Evolutionary conservation across 1,140 invertebrate species (phyloP).

Genomic region (Tenebrio molitor): DNA sequence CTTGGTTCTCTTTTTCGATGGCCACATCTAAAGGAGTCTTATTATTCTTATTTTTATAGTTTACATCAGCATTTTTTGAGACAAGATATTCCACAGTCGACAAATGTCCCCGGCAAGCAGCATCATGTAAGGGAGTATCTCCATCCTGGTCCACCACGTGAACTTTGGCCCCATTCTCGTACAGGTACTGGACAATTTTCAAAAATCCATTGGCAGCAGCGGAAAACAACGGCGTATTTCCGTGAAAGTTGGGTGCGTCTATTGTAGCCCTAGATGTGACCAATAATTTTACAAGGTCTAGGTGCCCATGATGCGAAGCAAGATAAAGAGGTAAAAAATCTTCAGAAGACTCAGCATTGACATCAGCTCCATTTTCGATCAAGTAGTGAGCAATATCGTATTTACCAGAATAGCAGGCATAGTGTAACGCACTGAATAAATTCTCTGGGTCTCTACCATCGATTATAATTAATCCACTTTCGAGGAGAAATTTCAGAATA

Average conservation of each 20-base stretch:
- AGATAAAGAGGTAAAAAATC: not conserved
- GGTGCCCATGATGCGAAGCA: not conserved
- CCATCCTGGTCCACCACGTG: constrained; percentile 32
- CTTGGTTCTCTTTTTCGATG: constrained; percentile 34
- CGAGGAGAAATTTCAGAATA: not conserved
- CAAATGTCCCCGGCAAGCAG: constrained; percentile 41
- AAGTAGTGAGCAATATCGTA: constrained; percentile 39
- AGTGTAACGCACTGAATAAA: not conserved
- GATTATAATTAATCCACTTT: not conserved
- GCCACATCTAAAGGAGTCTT: constrained; percentile 50
- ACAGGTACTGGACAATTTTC: constrained; percentile 43
- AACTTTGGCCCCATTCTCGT: constrained; percentile 41
- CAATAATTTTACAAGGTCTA: constrained; percentile 4
- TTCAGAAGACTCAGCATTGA: constrained; percentile 3
- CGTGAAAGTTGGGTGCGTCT: not conserved
- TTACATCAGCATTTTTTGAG: constrained; percentile 39
- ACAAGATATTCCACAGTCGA: constrained; percentile 49
- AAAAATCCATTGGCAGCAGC: constrained; percentile 37
- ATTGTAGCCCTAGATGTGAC: not conserved
- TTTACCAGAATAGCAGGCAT: constrained; percentile 1
- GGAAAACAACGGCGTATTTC: not conserved
- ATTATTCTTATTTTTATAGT: constrained; percentile 45
- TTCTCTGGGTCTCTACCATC: not conserved
- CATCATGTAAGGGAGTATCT: constrained; percentile 47
- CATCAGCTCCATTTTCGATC: constrained; percentile 48